Percentiles rank a stretch among this genome's conserved stretches.
These are phyloP conservation scores for Pelmatolapia mariae DNA, from an alignment of 2,113 vertebrate genomes.

Conservation along the genomic window DNA sequence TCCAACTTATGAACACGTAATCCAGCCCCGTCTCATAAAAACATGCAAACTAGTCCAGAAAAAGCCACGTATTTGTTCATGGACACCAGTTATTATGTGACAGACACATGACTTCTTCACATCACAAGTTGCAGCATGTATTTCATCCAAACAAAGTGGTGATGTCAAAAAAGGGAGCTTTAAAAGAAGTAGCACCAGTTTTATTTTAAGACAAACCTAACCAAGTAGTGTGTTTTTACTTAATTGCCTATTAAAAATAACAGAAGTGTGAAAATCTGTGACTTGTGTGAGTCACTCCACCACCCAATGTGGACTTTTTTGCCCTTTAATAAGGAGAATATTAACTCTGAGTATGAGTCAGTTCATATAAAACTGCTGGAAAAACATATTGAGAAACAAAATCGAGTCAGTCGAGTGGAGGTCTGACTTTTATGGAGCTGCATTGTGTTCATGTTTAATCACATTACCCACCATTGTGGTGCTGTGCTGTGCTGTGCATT, in stretches of 20 bases:
- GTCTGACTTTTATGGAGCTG: background rate
- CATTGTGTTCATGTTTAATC: background rate
- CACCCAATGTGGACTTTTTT: background rate
- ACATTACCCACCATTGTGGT: rapidly evolving
- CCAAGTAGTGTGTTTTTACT: background rate
- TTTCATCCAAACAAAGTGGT: background rate
- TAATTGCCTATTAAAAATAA: background rate
- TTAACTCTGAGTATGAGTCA: background rate
- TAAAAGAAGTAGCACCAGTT: background rate
- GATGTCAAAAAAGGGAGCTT: background rate
- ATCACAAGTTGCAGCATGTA: background rate
- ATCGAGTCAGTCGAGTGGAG: background rate
- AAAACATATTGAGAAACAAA: background rate
- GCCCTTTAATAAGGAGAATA: background rate
- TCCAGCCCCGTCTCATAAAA: background rate
- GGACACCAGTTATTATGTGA: background rate
- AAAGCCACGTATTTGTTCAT: background rate
- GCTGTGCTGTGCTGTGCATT: background rate
- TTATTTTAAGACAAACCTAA: background rate
- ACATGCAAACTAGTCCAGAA: background rate
- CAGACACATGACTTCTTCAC: background rate
- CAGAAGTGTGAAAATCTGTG: background rate
- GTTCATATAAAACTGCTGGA: background rate
- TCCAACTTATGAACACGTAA: rapidly evolving
- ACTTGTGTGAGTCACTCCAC: background rate